Evolutionary conservation across 1,140 invertebrate species (phyloP), one percentile per base, ranked within the genome.

Genomic region (Carposina sasakii): DNA sequence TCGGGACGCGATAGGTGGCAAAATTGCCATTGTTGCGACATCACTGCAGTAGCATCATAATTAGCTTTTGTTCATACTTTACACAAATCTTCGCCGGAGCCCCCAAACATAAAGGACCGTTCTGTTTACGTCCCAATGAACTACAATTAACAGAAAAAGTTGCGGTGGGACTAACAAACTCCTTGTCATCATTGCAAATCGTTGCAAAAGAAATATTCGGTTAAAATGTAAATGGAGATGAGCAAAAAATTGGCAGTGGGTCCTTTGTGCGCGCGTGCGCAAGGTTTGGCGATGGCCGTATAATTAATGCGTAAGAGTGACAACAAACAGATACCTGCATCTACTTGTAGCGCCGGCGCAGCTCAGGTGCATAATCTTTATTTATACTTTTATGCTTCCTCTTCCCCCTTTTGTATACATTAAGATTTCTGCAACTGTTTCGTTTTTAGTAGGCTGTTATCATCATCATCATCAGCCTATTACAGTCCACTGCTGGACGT

Each of bases 361-460:
- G 53, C 54, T 79, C 72, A 81, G 76, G 76, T 83, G 79, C 67
- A 75, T 81, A 76, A 79, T 74, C 79, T 81, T 78, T 81, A 73
- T 83, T 81, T 76, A 65, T 57, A 61, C 65, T 76, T 78, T n/a
- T 81, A 77, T 67, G 70, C 71, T 63, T 59, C 66, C 50, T 65
- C 76, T 83, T 83, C 76, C 79, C 76, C 79, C n/a, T n/a, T 79
- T 83, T 79, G 76, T 72, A 81, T 83, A 81, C 68, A 79, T 81
- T 81, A 79, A 65, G 60, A 69, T 69, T 76, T 78, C 70, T 47
- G 67, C 68, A 57, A 67, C 54, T 62, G 59, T 63, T 46, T n/a
- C n/a, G n/a, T n/a, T n/a, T n/a, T n/a, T n/a, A n/a, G n/a, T n/a
- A n/a, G n/a, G n/a, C n/a, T n/a, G n/a, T n/a, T n/a, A n/a, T n/a